phyloP scores from a whole-genome alignment of 2,113 vertebrate genomes.

The Catharus fuscescens region DNA sequence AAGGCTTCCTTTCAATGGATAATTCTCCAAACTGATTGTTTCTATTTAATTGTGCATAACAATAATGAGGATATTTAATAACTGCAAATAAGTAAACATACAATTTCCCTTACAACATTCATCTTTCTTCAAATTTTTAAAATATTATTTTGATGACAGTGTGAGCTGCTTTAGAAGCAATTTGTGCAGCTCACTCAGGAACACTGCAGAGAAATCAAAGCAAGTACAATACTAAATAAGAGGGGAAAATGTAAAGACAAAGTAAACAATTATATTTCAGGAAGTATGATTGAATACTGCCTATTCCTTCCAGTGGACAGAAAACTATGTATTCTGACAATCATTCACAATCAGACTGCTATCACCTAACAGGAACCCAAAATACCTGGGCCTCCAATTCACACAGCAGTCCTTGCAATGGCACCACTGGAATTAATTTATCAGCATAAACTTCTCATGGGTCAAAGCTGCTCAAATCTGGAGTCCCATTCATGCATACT shows the following conservation, averaged over 20 bases:
- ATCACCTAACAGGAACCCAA: slow-evolving; percentile 9
- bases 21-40: slow-evolving; percentile 57
- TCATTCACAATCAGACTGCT: neutral
- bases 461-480: neutral
- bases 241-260: slow-evolving; percentile 42
- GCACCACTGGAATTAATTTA: neutral
- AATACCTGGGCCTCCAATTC: neutral
- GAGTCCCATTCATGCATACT: neutral
- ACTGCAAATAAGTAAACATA: slow-evolving; percentile 6
- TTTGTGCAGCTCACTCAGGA: slow-evolving; percentile 23
- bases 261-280: slow-evolving; percentile 54
- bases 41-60: slow-evolving; percentile 35
- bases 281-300: slow-evolving; percentile 15
- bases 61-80: slow-evolving; percentile 7
- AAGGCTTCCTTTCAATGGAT: slow-evolving; percentile 57
- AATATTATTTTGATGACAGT: slow-evolving; percentile 54
- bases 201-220: slow-evolving; percentile 38
- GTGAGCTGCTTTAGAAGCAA: slow-evolving; percentile 51
- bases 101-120: slow-evolving; percentile 25
- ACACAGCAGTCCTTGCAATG: neutral
- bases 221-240: slow-evolving; percentile 38
- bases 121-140: slow-evolving; percentile 45
- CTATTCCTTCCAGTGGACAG: neutral
- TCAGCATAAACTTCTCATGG: neutral
- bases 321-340: slow-evolving; percentile 6